A percentile compares a stretch with the other conserved stretches of the same genome.
phyloP scores from a whole-genome alignment of 2,113 vertebrate species.

The Puffinus mauretanicus region DNA sequence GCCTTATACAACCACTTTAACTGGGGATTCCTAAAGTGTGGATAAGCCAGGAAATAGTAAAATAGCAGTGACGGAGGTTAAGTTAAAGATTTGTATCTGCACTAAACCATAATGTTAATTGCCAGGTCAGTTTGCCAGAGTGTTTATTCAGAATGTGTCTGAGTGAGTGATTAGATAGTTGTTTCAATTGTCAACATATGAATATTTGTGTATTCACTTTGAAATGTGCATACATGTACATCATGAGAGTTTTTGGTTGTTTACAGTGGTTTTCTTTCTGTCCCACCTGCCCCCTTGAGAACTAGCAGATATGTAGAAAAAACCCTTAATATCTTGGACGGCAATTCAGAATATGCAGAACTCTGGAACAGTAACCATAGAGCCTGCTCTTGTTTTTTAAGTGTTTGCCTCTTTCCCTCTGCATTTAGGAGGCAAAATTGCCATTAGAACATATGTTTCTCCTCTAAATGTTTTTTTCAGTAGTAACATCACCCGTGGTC shows the following conservation, averaged over 20 bases:
- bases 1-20: background rate
- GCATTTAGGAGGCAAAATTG: background rate
- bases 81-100: background rate
- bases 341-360: background rate
- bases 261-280: accelerated
- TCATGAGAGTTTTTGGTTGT: background rate
- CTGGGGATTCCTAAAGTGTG: background rate
- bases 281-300: background rate
- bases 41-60: background rate
- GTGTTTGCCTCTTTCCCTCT: background rate
- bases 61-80: background rate
- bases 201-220: background rate
- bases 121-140: background rate
- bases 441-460: slow-evolving; percentile 15
- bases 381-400: background rate
- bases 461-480: background rate
- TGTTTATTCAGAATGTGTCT: background rate
- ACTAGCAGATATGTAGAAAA: background rate
- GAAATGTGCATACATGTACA: background rate
- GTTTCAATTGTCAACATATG: background rate
- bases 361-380: background rate
- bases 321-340: background rate
- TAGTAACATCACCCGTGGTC: background rate
- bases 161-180: background rate
- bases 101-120: background rate